Evolutionary conservation across 2,113 vertebrate genomes (phyloP), one percentile per base, ranked within the genome.

Genomic region (Piaya cayana): DNA sequence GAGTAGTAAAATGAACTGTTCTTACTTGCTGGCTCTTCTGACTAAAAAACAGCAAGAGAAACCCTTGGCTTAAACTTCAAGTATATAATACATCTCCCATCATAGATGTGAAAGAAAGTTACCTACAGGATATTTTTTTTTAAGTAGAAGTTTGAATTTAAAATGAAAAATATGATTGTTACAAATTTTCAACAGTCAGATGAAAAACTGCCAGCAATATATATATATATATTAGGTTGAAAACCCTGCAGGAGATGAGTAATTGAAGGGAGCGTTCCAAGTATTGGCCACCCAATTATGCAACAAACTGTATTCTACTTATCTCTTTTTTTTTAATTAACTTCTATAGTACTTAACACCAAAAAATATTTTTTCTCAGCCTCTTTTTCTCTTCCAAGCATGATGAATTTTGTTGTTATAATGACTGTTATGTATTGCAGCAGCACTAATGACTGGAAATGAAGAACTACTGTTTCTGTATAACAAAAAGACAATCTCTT

Each of bases 21-120:
- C 72, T 91, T 86, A 43, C 30, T 75, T 84, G 56, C 49, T 95
- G 47, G 76, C 18, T 88, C 26, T 75, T 91, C 64, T 64, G 27
- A 74, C 64, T 0, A 45, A 27, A 21, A 68, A n/a, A 79, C 7
- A 9, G 14, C 34, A 37, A 53, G 39, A 69, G 42, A 88, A 90
- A 92, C 65, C 52, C n/a, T 32, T 92, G 91, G 39, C 91, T 88
- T 43, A 64, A 68, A 71, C 80, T 89, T 86, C 86, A 95, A 77
- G 88, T 68, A 12, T 30, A 30, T 53, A 42, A 70, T 59, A 52
- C 34, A 39, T 83, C 26, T 92, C 50, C 55, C 27, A 68, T 74
- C 80, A 78, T 52, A 74, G 52, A 86, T 70, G 52, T 90, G 82
- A 68, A 88, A 83, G 68, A 74, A 88, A 88, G 92, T 59, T 45